These are phyloP conservation scores for Rhinoderma darwinii DNA, from an alignment of 2,113 vertebrate species.

Conservation along the genomic window DNA sequence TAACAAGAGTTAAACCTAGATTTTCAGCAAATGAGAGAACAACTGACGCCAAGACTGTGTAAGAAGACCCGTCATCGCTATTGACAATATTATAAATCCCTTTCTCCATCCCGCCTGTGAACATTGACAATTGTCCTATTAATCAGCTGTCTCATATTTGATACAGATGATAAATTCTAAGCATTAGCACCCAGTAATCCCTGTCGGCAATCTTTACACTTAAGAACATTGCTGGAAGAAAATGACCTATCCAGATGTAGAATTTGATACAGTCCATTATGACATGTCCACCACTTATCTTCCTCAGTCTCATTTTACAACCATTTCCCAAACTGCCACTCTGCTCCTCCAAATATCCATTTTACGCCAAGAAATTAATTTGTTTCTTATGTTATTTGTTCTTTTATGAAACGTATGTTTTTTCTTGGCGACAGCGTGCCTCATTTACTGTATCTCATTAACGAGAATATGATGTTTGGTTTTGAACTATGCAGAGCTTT, in stretches of 20 bases:
- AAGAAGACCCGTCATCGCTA: background rate
- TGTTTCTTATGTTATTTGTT: constrained; percentile 18
- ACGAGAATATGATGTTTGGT: constrained; percentile 44
- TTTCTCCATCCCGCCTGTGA: background rate
- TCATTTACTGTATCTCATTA: constrained; percentile 56
- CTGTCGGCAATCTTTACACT: constrained; percentile 24
- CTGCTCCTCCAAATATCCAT: background rate
- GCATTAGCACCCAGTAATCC: constrained; percentile 45
- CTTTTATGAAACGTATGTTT: background rate
- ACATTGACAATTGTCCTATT: constrained; percentile 24
- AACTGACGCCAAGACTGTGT: background rate
- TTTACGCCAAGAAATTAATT: constrained; percentile 24
- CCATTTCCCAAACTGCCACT: constrained; percentile 10
- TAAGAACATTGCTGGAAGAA: constrained; percentile 7
- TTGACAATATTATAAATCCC: background rate
- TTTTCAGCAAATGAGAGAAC: background rate
- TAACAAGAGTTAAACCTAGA: background rate
- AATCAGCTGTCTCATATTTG: constrained; percentile 39
- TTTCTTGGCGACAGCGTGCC: constrained; percentile 27
- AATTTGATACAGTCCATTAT: constrained; percentile 51
- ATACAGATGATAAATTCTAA: constrained; percentile 44
- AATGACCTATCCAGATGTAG: constrained; percentile 51
- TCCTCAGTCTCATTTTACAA: constrained; percentile 39
- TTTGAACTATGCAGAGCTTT: constrained; percentile 35
- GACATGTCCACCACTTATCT: constrained; percentile 49